Percentiles rank a stretch among this genome's conserved stretches.
Evolutionary conservation across 2,113 vertebrate genomes (phyloP).

Genomic region (Pedetes capensis): DNA sequence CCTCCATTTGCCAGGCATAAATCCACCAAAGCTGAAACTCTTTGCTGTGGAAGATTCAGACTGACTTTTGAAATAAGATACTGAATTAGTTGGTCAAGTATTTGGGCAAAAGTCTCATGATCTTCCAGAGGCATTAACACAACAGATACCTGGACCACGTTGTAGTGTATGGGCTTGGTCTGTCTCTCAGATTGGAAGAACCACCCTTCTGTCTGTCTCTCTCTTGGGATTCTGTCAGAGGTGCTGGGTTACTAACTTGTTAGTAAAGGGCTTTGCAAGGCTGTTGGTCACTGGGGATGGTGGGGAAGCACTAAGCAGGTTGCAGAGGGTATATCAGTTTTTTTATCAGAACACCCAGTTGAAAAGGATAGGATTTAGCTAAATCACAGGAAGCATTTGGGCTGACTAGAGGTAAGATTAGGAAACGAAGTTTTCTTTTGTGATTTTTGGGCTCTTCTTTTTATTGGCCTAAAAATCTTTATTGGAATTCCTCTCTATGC

Average conservation of each 20-base stretch:
- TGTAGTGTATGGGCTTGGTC: not conserved
- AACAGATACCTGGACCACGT: not conserved
- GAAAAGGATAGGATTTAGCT: not conserved
- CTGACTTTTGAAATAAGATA: constrained; percentile 38
- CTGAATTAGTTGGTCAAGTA: not conserved
- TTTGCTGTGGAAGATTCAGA: not conserved
- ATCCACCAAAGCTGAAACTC: not conserved
- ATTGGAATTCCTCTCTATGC: not conserved
- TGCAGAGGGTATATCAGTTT: not conserved
- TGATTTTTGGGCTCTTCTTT: not conserved
- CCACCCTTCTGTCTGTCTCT: not conserved
- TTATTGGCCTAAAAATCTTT: not conserved
- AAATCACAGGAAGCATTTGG: not conserved
- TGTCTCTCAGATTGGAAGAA: not conserved
- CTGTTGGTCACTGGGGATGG: not conserved
- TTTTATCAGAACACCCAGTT: not conserved
- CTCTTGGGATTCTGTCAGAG: not conserved
- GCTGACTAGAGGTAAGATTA: not conserved
- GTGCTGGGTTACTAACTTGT: not conserved
- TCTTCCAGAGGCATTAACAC: not conserved
- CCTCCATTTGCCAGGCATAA: not conserved
- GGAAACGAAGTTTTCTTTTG: not conserved
- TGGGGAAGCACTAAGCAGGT: not conserved
- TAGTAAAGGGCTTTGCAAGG: not conserved
- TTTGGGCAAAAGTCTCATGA: not conserved